Evolutionary conservation across 1,140 invertebrate genomes (phyloP), one percentile per base, ranked within the genome.

Genomic region (Meloidogyne chitwoodi): DNA sequence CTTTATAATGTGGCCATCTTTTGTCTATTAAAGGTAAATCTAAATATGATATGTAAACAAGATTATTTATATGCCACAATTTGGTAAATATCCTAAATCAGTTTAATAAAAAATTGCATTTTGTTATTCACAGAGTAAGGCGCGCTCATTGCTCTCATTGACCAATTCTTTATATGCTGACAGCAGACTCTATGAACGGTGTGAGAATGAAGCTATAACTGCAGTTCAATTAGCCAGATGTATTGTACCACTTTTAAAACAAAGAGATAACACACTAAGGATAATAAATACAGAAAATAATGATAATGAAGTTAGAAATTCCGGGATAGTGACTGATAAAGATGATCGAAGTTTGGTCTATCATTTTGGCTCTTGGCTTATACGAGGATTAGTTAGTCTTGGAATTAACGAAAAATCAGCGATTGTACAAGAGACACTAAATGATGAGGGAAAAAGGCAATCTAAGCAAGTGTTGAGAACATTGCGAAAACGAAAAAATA

Each of bases 181-280:
- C 11, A 69, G 31, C 5, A 34, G 31, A 16, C 22, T 75, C 2
- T 75, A 75, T 11, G 14, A 31, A 3, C 74, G 44, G 12, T 75
- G 74, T 74, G 74, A 64, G 34, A 3, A 24, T 16, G 74, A 74
- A 48, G 74, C 74, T 14, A 16, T 14, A 12, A 38, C 74, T 2
- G 12, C 64, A 31, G 19, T 44, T 27, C 74, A 68, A 34, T 27
- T 75, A 63, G 74, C 74, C 14, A 75, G 38, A 22, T 75, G 74
- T 61, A 63, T 75, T 61, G 74, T 74, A 4, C 69, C 74, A 26
- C 19, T 74, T 11, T n/a, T 75, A 14, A 74, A 69, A 22, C 38
- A 44, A 44, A 67, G 26, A 75, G 74, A 75, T 24, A 24, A 38
- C 22, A n/a, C n/a, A n/a, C 5, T 16, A 66, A 75, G 24, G 14